Evolutionary conservation across 2,797 vertebrate species (phyloP).

Genomic region (Phyllotis vaccarum): DNA sequence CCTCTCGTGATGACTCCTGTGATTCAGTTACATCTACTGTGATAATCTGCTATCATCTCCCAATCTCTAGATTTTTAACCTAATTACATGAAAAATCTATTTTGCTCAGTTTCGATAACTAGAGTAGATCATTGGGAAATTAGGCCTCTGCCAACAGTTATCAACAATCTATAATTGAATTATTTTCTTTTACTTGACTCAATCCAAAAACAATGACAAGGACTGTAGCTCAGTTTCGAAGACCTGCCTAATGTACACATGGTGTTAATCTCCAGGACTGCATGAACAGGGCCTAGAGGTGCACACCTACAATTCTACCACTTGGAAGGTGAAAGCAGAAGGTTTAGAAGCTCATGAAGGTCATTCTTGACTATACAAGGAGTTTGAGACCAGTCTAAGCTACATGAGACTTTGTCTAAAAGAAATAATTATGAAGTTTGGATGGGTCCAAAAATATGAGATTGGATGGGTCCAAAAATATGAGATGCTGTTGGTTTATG

Average conservation of each 20-base stretch:
- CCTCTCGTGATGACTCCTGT: neutral
- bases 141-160: neutral
- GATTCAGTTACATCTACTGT: neutral
- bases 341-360: neutral
- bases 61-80: neutral
- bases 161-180: neutral
- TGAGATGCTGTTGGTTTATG: neutral
- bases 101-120: neutral
- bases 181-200: slow-evolving; percentile 10
- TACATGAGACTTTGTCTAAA: neutral
- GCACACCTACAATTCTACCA: neutral
- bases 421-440: neutral
- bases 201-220: neutral
- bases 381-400: neutral
- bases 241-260: neutral
- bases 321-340: neutral
- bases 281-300: neutral
- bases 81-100: neutral
- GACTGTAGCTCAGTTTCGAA: neutral
- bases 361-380: neutral
- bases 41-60: neutral
- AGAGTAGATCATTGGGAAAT: neutral
- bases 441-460: neutral
- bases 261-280: neutral
- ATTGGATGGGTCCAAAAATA: neutral